Base-by-base conservation (phyloP, 1,140 invertebrate genomes). In the Paramacrobiotus metropolitanus region DNA sequence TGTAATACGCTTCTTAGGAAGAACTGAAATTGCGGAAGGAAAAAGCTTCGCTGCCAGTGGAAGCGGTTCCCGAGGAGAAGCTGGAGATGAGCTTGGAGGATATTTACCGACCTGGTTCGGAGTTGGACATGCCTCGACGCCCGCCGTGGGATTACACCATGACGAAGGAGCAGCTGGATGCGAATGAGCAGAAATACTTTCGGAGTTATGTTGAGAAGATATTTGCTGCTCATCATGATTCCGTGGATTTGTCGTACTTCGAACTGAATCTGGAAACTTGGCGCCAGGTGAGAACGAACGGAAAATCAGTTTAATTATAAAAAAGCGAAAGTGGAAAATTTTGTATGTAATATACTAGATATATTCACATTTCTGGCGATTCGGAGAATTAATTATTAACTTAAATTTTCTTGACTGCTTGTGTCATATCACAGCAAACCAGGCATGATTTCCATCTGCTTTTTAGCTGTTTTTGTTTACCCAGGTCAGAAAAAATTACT, bases 221-320 rank as follows among this genome's bases (percentile, higher is more conserved):
- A 60, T 74, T 79, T 66, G 69, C 69, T 29, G 70, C 73, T 60
- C 76, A 73, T 67, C 64, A 21, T 9, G 31, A 68, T 28, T 65
- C 72, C 2, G 64, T 71, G 31, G 72, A 78, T 1, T 66, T 84
- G 9, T 83, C 82, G 70, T 83, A 82, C 65, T 89, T 88, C 73
- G 88, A 93, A 71, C 69, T 91, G 31, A 93, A 93, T 74, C 72
- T 92, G 64, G 88, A 93, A 74, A 91, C 87, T 0, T 93, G 89
- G 89, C 71, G 89, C 28, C 89, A 93, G 68, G 70, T 40, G 9
- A 9, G 9, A 9, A 9, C n/a, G 34, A 9, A n/a, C 9, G n/a
- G n/a, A 9, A 9, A 9, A 40, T 40, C 9, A 40, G 9, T 40
- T 40, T n/a, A n/a, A n/a, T n/a, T n/a, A n/a, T n/a, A n/a, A n/a